These are phyloP conservation scores for Thaleichthys pacificus DNA, from an alignment of 2,797 vertebrate genomes.

Conservation along the genomic window DNA sequence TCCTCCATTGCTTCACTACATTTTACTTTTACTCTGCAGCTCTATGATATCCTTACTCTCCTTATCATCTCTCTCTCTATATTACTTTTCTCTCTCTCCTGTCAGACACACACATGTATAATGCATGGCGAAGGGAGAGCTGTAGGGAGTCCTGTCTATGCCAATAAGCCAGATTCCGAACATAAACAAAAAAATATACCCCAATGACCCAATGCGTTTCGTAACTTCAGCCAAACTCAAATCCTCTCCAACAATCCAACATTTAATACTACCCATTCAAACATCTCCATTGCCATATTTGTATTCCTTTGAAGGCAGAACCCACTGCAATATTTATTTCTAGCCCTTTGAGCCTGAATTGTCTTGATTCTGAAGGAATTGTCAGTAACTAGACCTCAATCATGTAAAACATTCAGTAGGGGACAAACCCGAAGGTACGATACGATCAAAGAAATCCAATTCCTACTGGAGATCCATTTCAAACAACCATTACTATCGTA, in stretches of 20 bases:
- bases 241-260: slow-evolving; percentile 10
- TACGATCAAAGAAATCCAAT: too few species aligned
- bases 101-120: slow-evolving; percentile 71
- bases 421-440: too few species aligned
- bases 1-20: slow-evolving; percentile 40
- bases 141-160: slow-evolving; percentile 65
- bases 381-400: slow-evolving; percentile 7
- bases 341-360: slow-evolving; percentile 1
- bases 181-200: slow-evolving; percentile 55
- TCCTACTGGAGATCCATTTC: too few species aligned
- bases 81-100: slow-evolving; percentile 43
- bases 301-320: slow-evolving; percentile 34
- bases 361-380: slow-evolving; percentile 32
- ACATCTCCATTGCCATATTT: slow-evolving; percentile 23
- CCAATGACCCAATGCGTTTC: slow-evolving; percentile 7
- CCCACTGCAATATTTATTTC: slow-evolving; percentile 36
- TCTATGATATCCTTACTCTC: not conserved
- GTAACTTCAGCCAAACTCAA: not conserved
- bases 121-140: slow-evolving; percentile 68
- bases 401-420: not conserved
- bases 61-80: slow-evolving; percentile 39
- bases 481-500: too few species aligned
- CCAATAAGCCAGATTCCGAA: slow-evolving; percentile 63
- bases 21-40: slow-evolving; percentile 36
- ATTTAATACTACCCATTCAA: slow-evolving; percentile 9